These are phyloP conservation scores for Acronicta alni DNA, from an alignment of 2,888 invertebrate genomes.

Conservation along the genomic window DNA sequence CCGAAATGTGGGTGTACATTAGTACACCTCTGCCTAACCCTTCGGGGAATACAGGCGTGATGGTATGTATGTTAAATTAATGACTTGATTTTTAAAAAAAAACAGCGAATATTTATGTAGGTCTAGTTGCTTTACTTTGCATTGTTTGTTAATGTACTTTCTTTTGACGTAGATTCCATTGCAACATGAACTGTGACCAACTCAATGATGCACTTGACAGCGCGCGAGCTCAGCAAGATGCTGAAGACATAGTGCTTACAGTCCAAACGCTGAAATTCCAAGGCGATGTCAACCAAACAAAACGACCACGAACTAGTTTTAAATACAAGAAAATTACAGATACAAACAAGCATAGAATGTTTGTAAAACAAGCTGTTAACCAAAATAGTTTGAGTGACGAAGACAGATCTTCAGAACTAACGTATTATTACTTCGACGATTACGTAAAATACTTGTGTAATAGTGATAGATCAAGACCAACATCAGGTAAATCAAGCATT, in stretches of 20 bases:
- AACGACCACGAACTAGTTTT: constrained; percentile 75
- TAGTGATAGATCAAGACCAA: constrained; percentile 73
- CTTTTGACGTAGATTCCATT: constrained; percentile 70
- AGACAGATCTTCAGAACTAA: constrained; percentile 73
- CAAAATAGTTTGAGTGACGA: constrained; percentile 66
- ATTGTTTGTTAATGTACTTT: constrained; percentile 10
- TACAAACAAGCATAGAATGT: constrained; percentile 79
- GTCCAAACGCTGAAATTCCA: constrained; percentile 82
- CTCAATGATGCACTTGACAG: constrained; percentile 52
- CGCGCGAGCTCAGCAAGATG: constrained; percentile 50
- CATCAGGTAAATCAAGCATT: constrained; percentile 76
- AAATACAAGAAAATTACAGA: constrained; percentile 76
- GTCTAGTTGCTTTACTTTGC: too few species aligned
- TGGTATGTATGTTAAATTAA: too few species aligned
- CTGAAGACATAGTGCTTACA: constrained; percentile 75
- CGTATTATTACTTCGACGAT: constrained; percentile 78
- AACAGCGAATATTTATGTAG: too few species aligned
- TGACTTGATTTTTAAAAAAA: too few species aligned
- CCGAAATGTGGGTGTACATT: too few species aligned
- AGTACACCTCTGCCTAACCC: too few species aligned
- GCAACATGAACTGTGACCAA: constrained; percentile 55
- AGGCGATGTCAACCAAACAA: constrained; percentile 70
- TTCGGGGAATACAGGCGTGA: too few species aligned
- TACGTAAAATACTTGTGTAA: constrained; percentile 79
- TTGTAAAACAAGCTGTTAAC: constrained; percentile 77